Percentiles rank a stretch among this genome's conserved stretches.
phyloP scores from a whole-genome alignment of 2,113 vertebrate genomes.

The Neomonachus schauinslandi region DNA sequence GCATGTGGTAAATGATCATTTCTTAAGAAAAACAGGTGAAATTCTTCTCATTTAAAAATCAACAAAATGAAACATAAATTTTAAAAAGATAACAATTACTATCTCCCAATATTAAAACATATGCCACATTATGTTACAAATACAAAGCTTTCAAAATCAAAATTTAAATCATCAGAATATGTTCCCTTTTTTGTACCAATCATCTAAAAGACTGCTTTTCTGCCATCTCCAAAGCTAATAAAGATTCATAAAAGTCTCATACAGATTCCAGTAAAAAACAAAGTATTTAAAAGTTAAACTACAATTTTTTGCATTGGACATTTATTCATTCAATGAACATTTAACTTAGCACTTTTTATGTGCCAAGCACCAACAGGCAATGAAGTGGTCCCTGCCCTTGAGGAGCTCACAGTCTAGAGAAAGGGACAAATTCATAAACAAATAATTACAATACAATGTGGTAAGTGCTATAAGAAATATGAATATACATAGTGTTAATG shows the following conservation, averaged over 20 bases:
- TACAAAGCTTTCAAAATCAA: conserved; percentile 65
- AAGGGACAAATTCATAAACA: conserved; percentile 63
- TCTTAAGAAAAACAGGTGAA: conserved; percentile 34
- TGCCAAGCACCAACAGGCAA: conserved; percentile 61
- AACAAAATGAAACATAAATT: conserved; percentile 51
- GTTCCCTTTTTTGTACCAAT: conserved; percentile 33
- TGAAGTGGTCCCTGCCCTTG: conserved; percentile 76
- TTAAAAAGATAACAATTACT: conserved; percentile 58
- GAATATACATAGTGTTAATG: conserved; percentile 52
- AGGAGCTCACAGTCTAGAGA: conserved; percentile 82
- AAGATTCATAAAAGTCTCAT: conserved; percentile 44
- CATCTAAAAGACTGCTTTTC: conserved; percentile 48
- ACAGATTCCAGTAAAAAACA: conserved; percentile 63
- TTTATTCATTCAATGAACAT: conserved; percentile 59
- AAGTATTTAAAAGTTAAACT: conserved; percentile 63
- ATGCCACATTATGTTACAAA: conserved; percentile 55
- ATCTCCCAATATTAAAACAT: conserved; percentile 45
- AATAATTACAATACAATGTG: conserved; percentile 59
- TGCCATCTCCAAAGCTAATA: conserved; percentile 41
- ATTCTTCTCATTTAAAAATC: conserved; percentile 51
- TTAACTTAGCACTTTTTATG: conserved; percentile 54
- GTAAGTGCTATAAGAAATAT: conserved; percentile 64
- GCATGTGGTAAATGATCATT: conserved; percentile 4
- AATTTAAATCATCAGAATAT: conserved; percentile 37
- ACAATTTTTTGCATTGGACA: conserved; percentile 53